Evolutionary conservation across 2,888 invertebrate genomes (phyloP), one percentile per base, ranked within the genome.

Genomic region (Drosophila flavopinicola): DNA sequence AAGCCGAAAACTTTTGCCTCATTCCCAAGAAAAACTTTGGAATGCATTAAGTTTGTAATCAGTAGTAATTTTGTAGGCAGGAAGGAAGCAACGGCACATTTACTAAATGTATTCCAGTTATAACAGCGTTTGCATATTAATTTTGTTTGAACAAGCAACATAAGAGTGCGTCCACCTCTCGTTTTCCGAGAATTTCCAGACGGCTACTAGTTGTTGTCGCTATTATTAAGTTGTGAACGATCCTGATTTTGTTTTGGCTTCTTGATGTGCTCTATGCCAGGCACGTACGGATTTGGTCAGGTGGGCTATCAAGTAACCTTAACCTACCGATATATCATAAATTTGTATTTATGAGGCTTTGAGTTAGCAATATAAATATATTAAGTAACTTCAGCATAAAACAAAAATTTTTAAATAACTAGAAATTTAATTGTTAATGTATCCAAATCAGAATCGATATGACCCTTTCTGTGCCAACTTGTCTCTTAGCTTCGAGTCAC

Each of bases 31-130:
- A 42, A 75, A 85, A 75, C 67, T 85, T 80, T 65, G 68, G 66
- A 70, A 87, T 65, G 85, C 85, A 82, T 82, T 82, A 75, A 72
- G 72, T 75, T 68, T 53, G 75, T 85, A 82, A 87, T 85, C 85
- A 70, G 66, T 63, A 51, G 60, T 66, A 61, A 58, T 53, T 74
- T 49, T 25, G 30, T 23, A 9, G 25, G 47, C 49, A 61, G 64
- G 52, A 35, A 54, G 23, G 27, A 54, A 35, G 48, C 42, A 47
- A 38, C 44, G 54, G 52, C 59, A 75, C 84, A 79, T 84, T 77
- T 58, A 61, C 49, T 54, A 53, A 79, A 80, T 58, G 85, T 65
- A 70, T 78, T 67, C 37, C 29, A 29, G 47, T 58, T 27, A 44
- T 35, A 59, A 79, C 79, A 66, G 39, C 66, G 60, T 79, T 76